Evolutionary conservation across 2,797 vertebrate species (phyloP), one percentile per base, ranked within the genome.

Genomic region (Morus bassanus): DNA sequence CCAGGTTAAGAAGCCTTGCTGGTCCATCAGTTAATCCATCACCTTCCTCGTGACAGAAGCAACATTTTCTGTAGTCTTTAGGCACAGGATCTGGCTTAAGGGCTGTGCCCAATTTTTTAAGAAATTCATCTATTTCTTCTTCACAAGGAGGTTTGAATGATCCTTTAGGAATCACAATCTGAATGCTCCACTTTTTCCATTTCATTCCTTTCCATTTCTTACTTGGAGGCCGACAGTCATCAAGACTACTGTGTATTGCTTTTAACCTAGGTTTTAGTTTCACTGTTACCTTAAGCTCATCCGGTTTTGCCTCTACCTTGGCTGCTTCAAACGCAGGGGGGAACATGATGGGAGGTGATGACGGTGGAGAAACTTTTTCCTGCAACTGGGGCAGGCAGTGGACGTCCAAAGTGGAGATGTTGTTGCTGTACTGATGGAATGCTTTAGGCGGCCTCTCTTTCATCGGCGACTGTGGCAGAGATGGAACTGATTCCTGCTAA

Each of bases 151-250:
- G 98, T 63, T 98, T 99, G 60, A 98, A 99, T 5, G 98, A 98
- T 67, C 98, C 98, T 97, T 98, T 98, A n/a, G 99, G 99, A 61
- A 99, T 97, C 70, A 99, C 97, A 27, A 99, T 98, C 93, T 99
- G 99, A 74, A 99, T 96, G n/a, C 98, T 99, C 99, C 99, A 99
- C 95, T 99, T 99, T 94, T 98, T 99, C 99, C 99, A 99, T 59
- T 98, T 99, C 93, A 99, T 98, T 24, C 99, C 99, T 94, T 99
- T 99, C 98, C 99, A 99, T 88, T 98, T 98, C 96, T 99, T 99
- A 48, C 97, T 98, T 17, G 98, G 97, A 50, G 99, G 99, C 97
- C 99, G 98, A 17, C 98, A 98, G 11, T 99, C 99, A 4, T 98
- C 99, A 8, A 98, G 98, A 3, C 98, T 98, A 2, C 98, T 97